Base-by-base conservation (phyloP, 2,113 vertebrate genomes). In the Eidolon helvum region DNA sequence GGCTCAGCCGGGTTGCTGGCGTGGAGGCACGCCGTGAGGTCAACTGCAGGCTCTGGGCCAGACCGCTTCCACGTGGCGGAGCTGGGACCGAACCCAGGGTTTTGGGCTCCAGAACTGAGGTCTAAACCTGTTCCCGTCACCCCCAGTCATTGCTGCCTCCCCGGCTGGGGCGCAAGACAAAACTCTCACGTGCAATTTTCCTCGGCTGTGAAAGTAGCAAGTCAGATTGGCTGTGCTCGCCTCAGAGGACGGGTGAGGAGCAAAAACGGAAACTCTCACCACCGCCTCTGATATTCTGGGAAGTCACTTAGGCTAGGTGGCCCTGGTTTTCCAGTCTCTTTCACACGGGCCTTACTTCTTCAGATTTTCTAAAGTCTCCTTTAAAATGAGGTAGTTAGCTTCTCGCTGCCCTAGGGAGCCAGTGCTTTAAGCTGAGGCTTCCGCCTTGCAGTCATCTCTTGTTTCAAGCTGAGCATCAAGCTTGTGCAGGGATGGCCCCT, bases 1-100 rank as follows among this genome's bases (percentile, higher is more conserved):
- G 78, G 72, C 72, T 74, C 35, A 74, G 90, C 11, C 48, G 7
- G 33, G 22, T 21, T 63, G 78, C 40, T 30, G 1, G 55, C 12
- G 35, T 50, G 28, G n/a, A 55, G 68, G 26, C 18, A 1, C 4
- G 16, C 12, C 0, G 33, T 15, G 21, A 1, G 2, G 5, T 0
- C 16, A 12, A 24, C 21, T 19, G 24, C 4, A 30, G 85, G 38
- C 33, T 38, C 28, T 30, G 72, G 90, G 59, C 61, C 53, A 55
- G 33, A 19, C 10, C 22, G 26, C 28, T 45, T 48, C 57, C 53
- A 1, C 0, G 9, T 16, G 85, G 33, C 28, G 35, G 43, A 85
- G 43, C 1, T 4, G 12, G 45, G 33, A 21, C 15, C n/a, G 26
- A 61, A 18, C 28, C 48, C 1, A 0, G 63, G 38, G 4, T 4